A percentile compares a stretch with the other conserved stretches of the same genome.
These are phyloP conservation scores for Nebria salina DNA, from an alignment of 2,888 invertebrate species.

Conservation along the genomic window DNA sequence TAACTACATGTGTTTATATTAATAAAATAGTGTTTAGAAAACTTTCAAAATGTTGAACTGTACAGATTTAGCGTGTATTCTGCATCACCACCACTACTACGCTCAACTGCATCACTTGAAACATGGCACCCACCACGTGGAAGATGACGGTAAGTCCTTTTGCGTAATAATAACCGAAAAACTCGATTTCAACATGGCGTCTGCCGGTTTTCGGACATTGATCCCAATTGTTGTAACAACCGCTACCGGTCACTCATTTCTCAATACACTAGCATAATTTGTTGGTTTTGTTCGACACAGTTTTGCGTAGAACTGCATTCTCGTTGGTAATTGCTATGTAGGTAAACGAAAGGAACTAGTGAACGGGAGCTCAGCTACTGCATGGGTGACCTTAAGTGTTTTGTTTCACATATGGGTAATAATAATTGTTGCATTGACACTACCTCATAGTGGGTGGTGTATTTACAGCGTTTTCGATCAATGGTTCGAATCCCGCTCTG, in stretches of 20 bases:
- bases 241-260: constrained; percentile 32
- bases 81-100: constrained; percentile 79
- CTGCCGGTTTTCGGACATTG: constrained; percentile 30
- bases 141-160: constrained; percentile 67
- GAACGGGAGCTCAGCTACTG: not conserved
- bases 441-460: not conserved
- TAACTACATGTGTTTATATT: not conserved
- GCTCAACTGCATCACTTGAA: constrained; percentile 76
- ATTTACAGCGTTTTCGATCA: not conserved
- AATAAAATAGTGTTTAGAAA: constrained; percentile 12
- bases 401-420: not conserved
- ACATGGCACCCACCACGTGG: constrained; percentile 71
- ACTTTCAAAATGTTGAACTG: constrained; percentile 74
- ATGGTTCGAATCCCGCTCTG: not conserved
- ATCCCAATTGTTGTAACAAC: constrained; percentile 24
- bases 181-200: constrained; percentile 5
- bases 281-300: constrained; percentile 19
- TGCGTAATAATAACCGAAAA: not conserved
- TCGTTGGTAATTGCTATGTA: constrained; percentile 31
- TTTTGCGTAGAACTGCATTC: constrained; percentile 30
- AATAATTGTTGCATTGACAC: not conserved
- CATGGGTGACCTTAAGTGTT: not conserved
- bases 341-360: constrained; percentile 40
- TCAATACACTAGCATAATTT: constrained; percentile 25
- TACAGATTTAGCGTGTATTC: constrained; percentile 80